These are phyloP conservation scores for Limnephilus auricula DNA, from an alignment of 2,888 invertebrate species.

Conservation along the genomic window DNA sequence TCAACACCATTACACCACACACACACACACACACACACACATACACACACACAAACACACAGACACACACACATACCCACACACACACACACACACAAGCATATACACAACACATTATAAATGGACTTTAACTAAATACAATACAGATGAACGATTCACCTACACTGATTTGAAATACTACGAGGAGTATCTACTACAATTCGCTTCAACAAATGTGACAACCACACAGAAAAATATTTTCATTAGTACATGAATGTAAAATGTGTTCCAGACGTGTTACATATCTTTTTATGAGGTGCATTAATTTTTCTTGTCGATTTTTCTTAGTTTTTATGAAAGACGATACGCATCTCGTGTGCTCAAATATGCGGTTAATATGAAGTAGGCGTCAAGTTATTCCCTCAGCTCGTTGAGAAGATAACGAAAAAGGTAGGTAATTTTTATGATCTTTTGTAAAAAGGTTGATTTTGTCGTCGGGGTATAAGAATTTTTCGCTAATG, in stretches of 20 bases:
- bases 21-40: not conserved
- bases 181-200: constrained; percentile 8
- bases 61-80: not conserved
- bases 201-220: not conserved
- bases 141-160: not conserved
- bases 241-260: not conserved
- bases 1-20: not conserved
- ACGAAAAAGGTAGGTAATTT: not conserved
- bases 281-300: not conserved
- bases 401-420: not conserved
- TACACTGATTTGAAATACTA: constrained; percentile 19
- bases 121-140: constrained; percentile 2
- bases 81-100: not conserved
- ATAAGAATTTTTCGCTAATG: not conserved
- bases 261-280: not conserved
- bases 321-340: constrained; percentile 17
- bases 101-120: not conserved
- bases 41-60: not conserved
- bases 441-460: not conserved
- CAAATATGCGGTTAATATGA: constrained; percentile 45
- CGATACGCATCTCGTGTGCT: constrained; percentile 26
- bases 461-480: not conserved
- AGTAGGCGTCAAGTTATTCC: constrained; percentile 40
- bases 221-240: not conserved
- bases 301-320: not conserved